Conservation (phyloP, 2,113 vertebrate species). For the Oxyura jamaicensis region DNA sequence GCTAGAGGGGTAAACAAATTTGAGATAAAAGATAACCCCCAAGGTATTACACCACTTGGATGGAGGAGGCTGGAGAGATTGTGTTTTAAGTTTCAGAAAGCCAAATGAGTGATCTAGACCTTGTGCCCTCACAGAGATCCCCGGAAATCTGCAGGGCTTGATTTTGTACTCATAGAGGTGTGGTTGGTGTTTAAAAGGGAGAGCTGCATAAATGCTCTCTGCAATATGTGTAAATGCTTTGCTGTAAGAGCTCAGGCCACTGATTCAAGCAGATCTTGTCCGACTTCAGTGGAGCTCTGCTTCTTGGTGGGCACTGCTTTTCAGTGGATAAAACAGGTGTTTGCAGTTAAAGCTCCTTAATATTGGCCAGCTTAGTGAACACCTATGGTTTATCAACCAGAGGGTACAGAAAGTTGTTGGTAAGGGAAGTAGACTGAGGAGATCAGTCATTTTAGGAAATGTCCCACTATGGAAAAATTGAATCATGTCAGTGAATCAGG, state of each 20-base stretch:
- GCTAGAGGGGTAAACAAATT: constrained; percentile 50
- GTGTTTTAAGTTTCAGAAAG: not conserved
- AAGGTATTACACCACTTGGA: not conserved
- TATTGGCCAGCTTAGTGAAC: not conserved
- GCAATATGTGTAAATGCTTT: too few species aligned
- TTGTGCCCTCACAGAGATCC: not conserved
- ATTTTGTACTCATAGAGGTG: not conserved
- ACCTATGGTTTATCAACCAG: not conserved
- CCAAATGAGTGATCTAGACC: not conserved
- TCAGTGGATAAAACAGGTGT: not conserved
- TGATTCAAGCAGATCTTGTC: not conserved
- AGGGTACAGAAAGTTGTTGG: not conserved
- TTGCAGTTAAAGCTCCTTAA: not conserved
- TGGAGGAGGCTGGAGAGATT: not conserved
- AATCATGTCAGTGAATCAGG: not conserved
- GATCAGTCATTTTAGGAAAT: not conserved
- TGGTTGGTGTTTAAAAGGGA: not conserved
- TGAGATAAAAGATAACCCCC: not conserved
- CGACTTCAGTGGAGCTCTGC: not conserved
- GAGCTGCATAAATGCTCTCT: not conserved
- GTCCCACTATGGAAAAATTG: not conserved
- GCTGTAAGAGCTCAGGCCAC: not conserved
- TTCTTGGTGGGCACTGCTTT: not conserved
- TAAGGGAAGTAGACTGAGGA: not conserved
- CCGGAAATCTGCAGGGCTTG: not conserved